phyloP scores from a whole-genome alignment of 2,888 invertebrate genomes.

The Eupithecia tripunctaria region DNA sequence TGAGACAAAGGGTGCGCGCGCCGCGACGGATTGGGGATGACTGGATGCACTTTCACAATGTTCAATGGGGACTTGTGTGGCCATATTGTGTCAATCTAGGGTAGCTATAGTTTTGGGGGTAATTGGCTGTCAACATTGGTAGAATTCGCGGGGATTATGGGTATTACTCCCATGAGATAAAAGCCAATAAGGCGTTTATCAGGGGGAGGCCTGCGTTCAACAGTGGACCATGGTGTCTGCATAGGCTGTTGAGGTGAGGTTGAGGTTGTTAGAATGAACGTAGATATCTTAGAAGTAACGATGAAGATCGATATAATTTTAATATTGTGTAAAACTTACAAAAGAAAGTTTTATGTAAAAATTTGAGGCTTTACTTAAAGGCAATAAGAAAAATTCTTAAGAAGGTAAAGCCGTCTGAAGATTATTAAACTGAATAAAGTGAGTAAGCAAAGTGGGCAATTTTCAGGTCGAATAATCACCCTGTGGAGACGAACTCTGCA shows the following conservation, averaged over 20 bases:
- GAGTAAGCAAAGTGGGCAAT: constrained; percentile 3
- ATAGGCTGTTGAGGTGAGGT: too few species aligned
- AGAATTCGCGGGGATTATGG: too few species aligned
- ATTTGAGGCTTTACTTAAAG: not conserved
- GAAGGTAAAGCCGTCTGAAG: not conserved
- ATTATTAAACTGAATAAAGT: constrained; percentile 1
- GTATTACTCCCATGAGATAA: too few species aligned
- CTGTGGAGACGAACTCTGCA: not conserved
- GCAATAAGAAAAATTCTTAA: not conserved
- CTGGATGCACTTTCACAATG: constrained; percentile 15
- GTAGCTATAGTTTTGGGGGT: not conserved
- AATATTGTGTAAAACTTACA: not conserved
- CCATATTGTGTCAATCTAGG: not conserved
- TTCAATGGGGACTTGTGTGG: not conserved
- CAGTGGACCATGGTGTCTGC: too few species aligned
- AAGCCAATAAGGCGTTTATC: too few species aligned
- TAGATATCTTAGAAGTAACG: too few species aligned
- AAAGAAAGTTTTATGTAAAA: not conserved
- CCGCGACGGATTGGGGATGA: constrained; percentile 12
- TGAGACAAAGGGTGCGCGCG: constrained; percentile 62
- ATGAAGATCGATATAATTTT: too few species aligned
- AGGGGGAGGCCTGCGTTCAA: too few species aligned
- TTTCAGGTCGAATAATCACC: constrained; percentile 1
- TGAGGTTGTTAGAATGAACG: too few species aligned
- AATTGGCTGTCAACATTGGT: not conserved